Base-by-base conservation (phyloP, 2,797 vertebrate species). In the Coreius guichenoti region DNA sequence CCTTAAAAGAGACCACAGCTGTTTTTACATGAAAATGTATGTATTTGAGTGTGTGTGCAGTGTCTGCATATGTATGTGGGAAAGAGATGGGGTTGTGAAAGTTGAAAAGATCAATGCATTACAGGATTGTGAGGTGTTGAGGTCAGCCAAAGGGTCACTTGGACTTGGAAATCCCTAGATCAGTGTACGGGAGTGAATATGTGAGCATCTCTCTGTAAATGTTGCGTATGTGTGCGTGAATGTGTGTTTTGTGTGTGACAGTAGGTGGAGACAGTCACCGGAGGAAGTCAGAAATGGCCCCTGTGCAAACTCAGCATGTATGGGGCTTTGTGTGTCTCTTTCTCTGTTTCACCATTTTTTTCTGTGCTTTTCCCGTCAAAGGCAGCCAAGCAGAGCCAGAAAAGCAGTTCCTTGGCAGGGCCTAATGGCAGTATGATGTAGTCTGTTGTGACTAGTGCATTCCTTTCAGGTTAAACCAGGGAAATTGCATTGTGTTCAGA, bases 361-460 rank as follows among this genome's bases (percentile, higher is more conserved):
- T 43, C 47, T 78, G 12, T 86, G 49, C 78, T 95, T 95, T 82
- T 95, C 95, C 94, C 94, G 93, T 94, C 94, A 94, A 87, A 90
- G 92, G 92, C 91, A 91, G 92, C 92, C 91, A 91, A 85, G 93
- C 83, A 86, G 70, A 88, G 95, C 93, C 95, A 91, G 95, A 96
- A 95, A 96, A 96, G 93, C 92, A 65, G 95, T 95, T 96, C 95
- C 93, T 95, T 95, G 95, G 92, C 94, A 94, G 93, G 88, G 92
- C 89, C 93, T 96, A 94, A 96, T 94, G 94, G 94, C 94, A 92
- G 94, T 91, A 93, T 94, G 96, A 96, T 95, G 94, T 95, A 95
- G 95, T 95, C 94, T 95, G 95, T 95, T 97, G 96, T 96, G 96
- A 97, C 95, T 95, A 93, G 93, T 93, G 93, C 95, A 96, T 96